Evolutionary conservation across 2,797 vertebrate genomes (phyloP).

Genomic region (Pseudochirops corinnae): DNA sequence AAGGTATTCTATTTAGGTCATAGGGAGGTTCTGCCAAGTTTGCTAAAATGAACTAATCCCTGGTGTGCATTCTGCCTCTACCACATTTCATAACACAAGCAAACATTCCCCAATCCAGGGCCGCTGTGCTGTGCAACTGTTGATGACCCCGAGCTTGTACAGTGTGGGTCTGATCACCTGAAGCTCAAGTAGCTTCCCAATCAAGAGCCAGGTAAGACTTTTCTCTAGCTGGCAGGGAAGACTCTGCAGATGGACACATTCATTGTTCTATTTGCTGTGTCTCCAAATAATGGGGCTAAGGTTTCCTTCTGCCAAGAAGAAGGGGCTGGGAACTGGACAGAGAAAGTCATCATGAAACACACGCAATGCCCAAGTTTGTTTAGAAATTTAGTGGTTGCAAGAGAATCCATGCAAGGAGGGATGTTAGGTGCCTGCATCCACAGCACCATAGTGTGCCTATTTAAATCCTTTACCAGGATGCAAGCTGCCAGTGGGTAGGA

Average conservation of each 20-base stretch:
- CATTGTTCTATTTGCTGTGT: conserved; percentile 40
- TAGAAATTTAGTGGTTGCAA: not conserved
- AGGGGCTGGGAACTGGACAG: conserved; percentile 48
- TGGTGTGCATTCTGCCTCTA: conserved; percentile 82
- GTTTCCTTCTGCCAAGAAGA: conserved; percentile 60
- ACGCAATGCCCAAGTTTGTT: conserved; percentile 52
- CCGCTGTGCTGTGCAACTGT: conserved; percentile 71
- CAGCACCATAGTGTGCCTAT: conserved; percentile 73
- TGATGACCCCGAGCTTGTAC: conserved; percentile 79
- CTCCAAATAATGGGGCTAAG: conserved; percentile 40
- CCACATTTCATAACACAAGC: conserved; percentile 84
- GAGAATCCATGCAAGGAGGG: conserved; percentile 69
- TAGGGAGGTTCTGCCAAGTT: conserved; percentile 88
- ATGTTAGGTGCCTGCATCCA: conserved; percentile 66
- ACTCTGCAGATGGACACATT: conserved; percentile 57
- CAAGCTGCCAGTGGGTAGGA: conserved; percentile 79
- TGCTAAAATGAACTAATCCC: conserved; percentile 89
- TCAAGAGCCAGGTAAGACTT: conserved; percentile 62
- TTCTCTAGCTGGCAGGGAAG: conserved; percentile 46
- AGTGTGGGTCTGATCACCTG: conserved; percentile 71
- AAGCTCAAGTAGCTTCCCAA: conserved; percentile 70
- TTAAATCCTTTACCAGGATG: conserved; percentile 76
- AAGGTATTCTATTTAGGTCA: conserved; percentile 91
- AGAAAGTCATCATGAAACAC: conserved; percentile 21
- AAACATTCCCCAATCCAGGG: conserved; percentile 79